Evolutionary conservation across 2,797 vertebrate genomes (phyloP).

Genomic region (Bufotes viridis): DNA sequence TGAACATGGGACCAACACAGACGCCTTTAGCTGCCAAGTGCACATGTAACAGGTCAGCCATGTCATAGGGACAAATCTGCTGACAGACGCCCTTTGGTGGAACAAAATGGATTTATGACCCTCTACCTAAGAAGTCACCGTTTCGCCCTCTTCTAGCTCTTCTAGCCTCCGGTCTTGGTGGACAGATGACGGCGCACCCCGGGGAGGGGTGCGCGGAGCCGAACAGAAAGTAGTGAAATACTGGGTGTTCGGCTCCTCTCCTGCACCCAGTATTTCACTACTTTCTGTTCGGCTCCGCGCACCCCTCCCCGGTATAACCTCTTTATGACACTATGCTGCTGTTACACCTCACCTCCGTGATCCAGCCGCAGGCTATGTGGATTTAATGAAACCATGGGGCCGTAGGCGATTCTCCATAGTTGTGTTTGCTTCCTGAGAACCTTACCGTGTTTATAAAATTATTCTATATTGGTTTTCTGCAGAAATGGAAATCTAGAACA

Average conservation of each 20-base stretch:
- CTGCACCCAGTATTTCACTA: not conserved
- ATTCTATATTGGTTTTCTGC: no score
- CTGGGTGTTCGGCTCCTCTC: no score
- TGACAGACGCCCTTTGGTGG: no score
- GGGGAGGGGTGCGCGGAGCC: not conserved
- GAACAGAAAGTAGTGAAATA: not conserved
- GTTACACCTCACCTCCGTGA: not conserved
- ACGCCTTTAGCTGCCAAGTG: no score
- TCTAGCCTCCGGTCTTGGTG: not conserved
- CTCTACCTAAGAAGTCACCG: no score
- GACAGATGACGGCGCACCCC: not conserved
- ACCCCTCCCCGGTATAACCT: not conserved
- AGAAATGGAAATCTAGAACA: no score
- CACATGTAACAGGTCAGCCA: no score
- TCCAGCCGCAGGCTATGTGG: not conserved
- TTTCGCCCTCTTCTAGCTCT: not conserved
- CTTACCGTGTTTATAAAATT: no score
- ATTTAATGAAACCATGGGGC: not conserved
- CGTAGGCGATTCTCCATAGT: not conserved
- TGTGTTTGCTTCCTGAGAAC: not conserved
- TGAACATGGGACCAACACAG: no score
- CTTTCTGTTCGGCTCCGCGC: not conserved
- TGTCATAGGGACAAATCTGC: no score
- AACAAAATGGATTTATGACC: no score
- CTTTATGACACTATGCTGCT: not conserved